A percentile compares a stretch with the other conserved stretches of the same genome.
Conservation (phyloP, 2,888 invertebrate genomes). For the Parnassius orleans region DNA sequence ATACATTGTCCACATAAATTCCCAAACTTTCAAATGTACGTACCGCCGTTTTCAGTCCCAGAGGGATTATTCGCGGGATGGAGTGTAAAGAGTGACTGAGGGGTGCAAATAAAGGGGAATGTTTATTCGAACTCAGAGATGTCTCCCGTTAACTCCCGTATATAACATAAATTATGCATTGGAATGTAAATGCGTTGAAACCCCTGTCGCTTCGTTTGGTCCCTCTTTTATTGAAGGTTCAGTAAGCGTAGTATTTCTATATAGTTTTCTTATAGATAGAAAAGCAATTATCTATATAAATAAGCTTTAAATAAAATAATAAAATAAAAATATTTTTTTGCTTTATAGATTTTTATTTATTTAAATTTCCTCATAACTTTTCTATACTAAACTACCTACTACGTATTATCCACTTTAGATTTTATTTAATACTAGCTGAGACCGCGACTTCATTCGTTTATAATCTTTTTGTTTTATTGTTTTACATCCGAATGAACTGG, state of each 20-base stretch:
- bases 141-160: slow-evolving; percentile 42
- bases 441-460: too few species aligned
- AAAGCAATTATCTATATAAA: too few species aligned
- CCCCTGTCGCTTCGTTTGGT: slow-evolving; percentile 33
- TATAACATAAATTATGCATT: slow-evolving; percentile 75
- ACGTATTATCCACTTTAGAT: too few species aligned
- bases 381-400: too few species aligned
- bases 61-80: slow-evolving; percentile 68
- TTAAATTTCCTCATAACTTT: too few species aligned
- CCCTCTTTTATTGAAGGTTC: slow-evolving; percentile 35
- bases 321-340: too few species aligned
- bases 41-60: slow-evolving; percentile 48
- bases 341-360: too few species aligned
- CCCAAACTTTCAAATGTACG: slow-evolving; percentile 11
- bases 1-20: too few species aligned
- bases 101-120: slow-evolving; percentile 66
- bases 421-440: too few species aligned
- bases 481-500: too few species aligned
- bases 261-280: slow-evolving; percentile 16
- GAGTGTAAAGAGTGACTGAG: slow-evolving; percentile 67
- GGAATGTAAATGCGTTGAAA: slow-evolving; percentile 68
- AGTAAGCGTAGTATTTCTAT: slow-evolving; percentile 5
- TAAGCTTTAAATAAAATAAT: too few species aligned
- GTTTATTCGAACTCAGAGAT: slow-evolving; percentile 53
- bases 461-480: too few species aligned